Conservation (phyloP, 2,888 invertebrate genomes). For the Thera obeliscata region DNA sequence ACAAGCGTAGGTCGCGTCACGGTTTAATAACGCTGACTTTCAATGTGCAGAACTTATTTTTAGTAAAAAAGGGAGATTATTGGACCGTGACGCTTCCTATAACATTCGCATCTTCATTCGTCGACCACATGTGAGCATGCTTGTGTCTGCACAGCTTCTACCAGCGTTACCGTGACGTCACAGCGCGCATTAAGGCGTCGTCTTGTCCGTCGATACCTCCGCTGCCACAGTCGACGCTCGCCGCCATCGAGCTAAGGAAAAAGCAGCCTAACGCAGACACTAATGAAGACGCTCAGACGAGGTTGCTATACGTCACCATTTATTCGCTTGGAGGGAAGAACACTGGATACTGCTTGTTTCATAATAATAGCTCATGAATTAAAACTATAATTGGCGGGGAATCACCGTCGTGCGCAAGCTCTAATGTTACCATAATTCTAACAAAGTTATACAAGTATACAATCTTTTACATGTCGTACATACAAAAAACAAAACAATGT, state of each 20-base stretch:
- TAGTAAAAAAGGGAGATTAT: too few species aligned
- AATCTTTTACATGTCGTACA: too few species aligned
- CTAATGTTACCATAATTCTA: too few species aligned
- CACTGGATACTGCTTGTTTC: constrained; percentile 16
- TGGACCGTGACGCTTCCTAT: neutral
- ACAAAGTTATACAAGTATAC: too few species aligned
- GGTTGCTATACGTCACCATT: constrained; percentile 68
- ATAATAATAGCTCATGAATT: neutral
- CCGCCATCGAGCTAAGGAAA: constrained; percentile 62
- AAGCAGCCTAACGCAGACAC: constrained; percentile 70
- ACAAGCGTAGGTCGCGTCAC: neutral
- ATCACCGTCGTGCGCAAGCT: too few species aligned
- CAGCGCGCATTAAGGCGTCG: constrained; percentile 94
- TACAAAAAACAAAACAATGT: too few species aligned
- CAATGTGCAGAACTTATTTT: too few species aligned
- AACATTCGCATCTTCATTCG: constrained; percentile 28
- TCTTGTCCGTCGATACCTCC: constrained; percentile 91
- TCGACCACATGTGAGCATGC: constrained; percentile 44
- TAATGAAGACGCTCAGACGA: constrained; percentile 76
- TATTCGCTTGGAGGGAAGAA: constrained; percentile 9
- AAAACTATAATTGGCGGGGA: too few species aligned
- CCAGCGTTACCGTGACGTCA: constrained; percentile 94
- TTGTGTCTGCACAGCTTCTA: constrained; percentile 89
- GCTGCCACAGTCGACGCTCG: constrained; percentile 75
- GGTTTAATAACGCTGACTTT: too few species aligned